Conservation (phyloP, 2,113 vertebrate species). For the Cheilinus undulatus region DNA sequence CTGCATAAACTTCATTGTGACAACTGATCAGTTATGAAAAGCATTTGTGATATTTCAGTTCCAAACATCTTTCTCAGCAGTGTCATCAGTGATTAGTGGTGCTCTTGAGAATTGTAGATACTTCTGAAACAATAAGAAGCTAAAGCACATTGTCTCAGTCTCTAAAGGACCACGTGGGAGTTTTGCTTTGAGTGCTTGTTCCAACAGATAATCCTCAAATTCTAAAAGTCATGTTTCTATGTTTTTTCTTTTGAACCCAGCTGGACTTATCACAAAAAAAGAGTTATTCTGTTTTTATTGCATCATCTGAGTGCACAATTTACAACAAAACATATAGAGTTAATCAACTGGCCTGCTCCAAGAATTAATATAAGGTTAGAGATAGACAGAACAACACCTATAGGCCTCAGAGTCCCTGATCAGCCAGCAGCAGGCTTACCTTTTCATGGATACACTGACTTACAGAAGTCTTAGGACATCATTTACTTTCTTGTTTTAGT, state of each 20-base stretch:
- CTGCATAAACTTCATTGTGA: no score
- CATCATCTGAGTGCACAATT: not conserved
- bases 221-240: conserved; percentile 3
- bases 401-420: no score
- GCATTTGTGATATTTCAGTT: no score
- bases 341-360: no score
- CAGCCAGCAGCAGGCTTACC: no score
- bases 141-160: not conserved
- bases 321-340: not conserved
- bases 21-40: no score
- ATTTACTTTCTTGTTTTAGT: no score
- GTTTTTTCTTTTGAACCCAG: not conserved
- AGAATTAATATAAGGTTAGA: no score
- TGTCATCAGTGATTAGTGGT: not conserved
- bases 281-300: not conserved
- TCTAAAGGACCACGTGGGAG: conserved; percentile 21
- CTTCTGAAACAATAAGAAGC: not conserved
- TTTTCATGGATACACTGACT: no score
- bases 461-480: no score
- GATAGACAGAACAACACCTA: no score
- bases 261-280: not conserved
- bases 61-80: not conserved
- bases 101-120: not conserved
- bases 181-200: conserved; percentile 23
- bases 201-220: conserved; percentile 19